Evolutionary conservation across 2,797 vertebrate genomes (phyloP).

Genomic region (Acipenser transmontanus): DNA sequence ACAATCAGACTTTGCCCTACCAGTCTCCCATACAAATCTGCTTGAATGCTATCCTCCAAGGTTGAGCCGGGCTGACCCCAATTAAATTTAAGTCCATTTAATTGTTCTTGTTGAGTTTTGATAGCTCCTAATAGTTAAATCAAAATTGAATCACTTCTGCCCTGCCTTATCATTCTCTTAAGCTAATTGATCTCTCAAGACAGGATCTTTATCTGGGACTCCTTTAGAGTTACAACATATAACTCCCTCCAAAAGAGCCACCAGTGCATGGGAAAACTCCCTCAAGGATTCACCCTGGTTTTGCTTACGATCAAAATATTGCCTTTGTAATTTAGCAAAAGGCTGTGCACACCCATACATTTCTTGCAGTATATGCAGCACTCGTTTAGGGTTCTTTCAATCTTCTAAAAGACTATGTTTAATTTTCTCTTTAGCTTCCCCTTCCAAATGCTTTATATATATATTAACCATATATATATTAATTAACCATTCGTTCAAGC

Average conservation of each 20-base stretch:
- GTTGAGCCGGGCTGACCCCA: no score
- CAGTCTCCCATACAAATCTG: no score
- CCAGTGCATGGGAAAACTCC: conserved; percentile 9
- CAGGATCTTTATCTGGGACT: background rate
- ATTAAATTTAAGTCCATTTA: no score
- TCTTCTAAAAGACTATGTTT: conserved; percentile 6
- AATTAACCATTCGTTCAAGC: no score
- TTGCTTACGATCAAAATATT: conserved; percentile 15
- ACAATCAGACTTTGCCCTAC: no score
- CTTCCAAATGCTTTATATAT: conserved; percentile 9
- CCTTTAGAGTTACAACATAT: background rate
- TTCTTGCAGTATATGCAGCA: conserved; percentile 10
- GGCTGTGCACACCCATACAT: conserved; percentile 9
- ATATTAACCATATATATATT: no score
- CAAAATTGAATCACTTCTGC: no score
- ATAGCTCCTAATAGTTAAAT: no score
- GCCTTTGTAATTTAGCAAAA: conserved; percentile 13
- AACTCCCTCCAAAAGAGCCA: conserved; percentile 9
- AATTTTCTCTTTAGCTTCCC: conserved; percentile 10
- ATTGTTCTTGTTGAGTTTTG: no score
- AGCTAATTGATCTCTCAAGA: conserved; percentile 18
- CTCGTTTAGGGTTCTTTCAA: conserved; percentile 3
- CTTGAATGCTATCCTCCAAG: no score
- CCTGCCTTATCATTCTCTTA: no score
- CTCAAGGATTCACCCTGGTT: conserved; percentile 12